Evolutionary conservation across 2,113 vertebrate genomes (phyloP).

Genomic region (Mugil cephalus): DNA sequence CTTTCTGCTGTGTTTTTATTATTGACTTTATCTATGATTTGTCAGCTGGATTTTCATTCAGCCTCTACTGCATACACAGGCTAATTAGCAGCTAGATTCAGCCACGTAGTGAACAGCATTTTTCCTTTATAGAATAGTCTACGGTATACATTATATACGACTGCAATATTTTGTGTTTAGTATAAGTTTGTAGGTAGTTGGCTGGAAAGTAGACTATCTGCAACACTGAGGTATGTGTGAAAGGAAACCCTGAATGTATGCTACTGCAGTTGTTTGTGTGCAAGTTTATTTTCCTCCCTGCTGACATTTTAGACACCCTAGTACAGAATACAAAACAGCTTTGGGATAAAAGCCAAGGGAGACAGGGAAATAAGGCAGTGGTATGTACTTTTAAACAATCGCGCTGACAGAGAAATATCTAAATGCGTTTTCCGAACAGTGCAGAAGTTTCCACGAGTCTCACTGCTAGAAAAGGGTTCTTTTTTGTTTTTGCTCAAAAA

Average conservation of each 20-base stretch:
- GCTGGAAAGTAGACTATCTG: background rate
- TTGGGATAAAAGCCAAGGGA: conserved; percentile 18
- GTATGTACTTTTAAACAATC: conserved; percentile 9
- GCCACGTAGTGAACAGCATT: no score
- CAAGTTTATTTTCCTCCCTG: conserved; percentile 3
- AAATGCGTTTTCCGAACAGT: conserved; percentile 13
- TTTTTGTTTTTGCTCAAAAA: background rate
- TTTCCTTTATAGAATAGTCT: no score
- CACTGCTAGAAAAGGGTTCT: background rate
- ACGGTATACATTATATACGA: no score
- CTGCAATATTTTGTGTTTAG: background rate
- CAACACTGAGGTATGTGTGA: background rate
- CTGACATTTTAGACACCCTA: conserved; percentile 9
- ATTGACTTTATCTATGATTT: no score
- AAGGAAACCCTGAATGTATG: background rate
- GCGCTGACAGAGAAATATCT: conserved; percentile 34
- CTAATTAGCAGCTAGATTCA: no score
- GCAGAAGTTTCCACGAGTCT: conserved; percentile 10
- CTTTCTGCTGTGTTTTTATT: no score
- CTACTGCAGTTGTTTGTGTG: background rate
- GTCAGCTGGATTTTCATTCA: no score
- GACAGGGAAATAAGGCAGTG: conserved; percentile 1
- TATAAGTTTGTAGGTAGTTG: background rate
- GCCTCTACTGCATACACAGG: no score
- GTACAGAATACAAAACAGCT: conserved; percentile 24